Conservation (phyloP, 2,888 invertebrate species). For the Ornithoptera alexandrae region DNA sequence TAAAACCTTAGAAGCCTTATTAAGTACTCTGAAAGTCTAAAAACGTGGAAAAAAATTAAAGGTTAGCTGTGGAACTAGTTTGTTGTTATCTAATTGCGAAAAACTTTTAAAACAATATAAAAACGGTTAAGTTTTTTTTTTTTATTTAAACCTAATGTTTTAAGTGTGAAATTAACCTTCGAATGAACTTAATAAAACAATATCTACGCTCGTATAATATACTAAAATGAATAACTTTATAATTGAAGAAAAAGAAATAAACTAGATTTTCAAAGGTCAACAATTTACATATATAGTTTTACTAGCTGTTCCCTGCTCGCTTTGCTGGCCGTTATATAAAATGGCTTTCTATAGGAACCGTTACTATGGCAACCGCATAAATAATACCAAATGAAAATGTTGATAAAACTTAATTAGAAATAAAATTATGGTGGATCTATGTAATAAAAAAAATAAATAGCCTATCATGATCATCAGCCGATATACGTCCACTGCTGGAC, state of each 20-base stretch:
- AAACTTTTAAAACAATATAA: background rate
- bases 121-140: background rate
- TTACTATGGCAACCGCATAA: too few species aligned
- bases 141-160: background rate
- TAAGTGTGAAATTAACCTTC: background rate
- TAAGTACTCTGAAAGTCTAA: background rate
- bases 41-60: background rate
- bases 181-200: background rate
- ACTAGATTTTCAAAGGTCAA: background rate
- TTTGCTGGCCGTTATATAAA: too few species aligned
- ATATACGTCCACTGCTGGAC: too few species aligned
- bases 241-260: background rate
- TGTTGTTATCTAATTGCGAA: background rate
- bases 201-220: background rate
- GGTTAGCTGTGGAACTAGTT: slow-evolving; percentile 1
- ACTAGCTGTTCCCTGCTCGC: too few species aligned
- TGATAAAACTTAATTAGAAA: too few species aligned
- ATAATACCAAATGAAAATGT: too few species aligned
- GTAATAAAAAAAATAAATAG: too few species aligned
- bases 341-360: too few species aligned
- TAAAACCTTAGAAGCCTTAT: too few species aligned
- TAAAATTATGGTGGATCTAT: too few species aligned
- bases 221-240: background rate
- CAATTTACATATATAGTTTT: background rate
- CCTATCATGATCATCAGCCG: too few species aligned